Evolutionary conservation across 2,113 vertebrate genomes (phyloP).

Genomic region (Leucosticte australis): DNA sequence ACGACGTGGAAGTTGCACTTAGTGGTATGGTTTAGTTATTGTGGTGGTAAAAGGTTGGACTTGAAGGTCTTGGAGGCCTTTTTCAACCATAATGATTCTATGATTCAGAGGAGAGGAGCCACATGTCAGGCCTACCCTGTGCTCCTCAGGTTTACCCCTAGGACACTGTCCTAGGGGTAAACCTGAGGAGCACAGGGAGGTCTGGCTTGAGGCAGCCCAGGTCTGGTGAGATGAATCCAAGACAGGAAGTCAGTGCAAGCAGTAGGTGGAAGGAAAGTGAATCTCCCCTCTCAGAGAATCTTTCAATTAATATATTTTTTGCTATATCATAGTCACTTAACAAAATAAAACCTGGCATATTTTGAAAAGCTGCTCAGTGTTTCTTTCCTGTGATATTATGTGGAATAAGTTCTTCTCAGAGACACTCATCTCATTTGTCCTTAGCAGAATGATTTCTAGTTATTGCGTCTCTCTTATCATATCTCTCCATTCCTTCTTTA

Average conservation of each 20-base stretch:
- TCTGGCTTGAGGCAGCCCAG: not conserved
- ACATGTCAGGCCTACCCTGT: not conserved
- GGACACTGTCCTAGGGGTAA: not conserved
- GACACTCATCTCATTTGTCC: not conserved
- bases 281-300: not conserved
- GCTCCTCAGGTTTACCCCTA: not conserved
- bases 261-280: not conserved
- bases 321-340: not conserved
- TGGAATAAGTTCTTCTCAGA: not conserved
- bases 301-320: not conserved
- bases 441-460: not conserved
- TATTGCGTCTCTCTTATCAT: not conserved
- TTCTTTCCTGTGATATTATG: not conserved
- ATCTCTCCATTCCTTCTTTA: not conserved
- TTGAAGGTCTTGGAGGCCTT: not conserved
- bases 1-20: fast-evolving
- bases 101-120: not conserved
- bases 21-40: too few species aligned
- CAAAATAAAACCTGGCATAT: not conserved
- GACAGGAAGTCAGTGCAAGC: not conserved
- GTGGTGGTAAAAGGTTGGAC: not conserved
- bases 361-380: not conserved
- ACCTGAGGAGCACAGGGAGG: too few species aligned
- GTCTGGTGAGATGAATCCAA: not conserved
- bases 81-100: fast-evolving